These are phyloP conservation scores for Neosilurus mollespiculum DNA, from an alignment of 2,797 vertebrate genomes.

Conservation along the genomic window DNA sequence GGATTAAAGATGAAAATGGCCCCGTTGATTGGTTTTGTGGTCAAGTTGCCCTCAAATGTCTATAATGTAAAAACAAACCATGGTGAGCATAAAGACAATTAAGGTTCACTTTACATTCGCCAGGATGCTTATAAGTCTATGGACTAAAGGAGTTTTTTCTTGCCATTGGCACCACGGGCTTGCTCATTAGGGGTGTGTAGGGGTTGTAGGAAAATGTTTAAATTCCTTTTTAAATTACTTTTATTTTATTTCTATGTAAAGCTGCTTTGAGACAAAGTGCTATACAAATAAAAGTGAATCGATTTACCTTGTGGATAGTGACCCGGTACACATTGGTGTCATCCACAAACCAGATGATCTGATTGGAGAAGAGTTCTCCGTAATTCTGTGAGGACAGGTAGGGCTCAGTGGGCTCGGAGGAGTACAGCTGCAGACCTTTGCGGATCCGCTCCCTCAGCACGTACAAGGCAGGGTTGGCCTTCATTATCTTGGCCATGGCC, in stretches of 20 bases:
- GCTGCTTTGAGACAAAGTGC: no score
- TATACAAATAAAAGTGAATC: no score
- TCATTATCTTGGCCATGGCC: slow-evolving; percentile 99
- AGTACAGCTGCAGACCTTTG: slow-evolving; percentile 97
- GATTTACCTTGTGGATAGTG: slow-evolving; percentile 95
- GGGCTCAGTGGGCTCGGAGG: slow-evolving; percentile 96
- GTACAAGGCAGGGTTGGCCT: slow-evolving; percentile 96
- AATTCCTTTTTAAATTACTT: no score
- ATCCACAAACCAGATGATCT: slow-evolving; percentile 99
- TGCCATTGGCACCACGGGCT: no score
- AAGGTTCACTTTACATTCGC: background rate
- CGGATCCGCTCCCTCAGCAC: slow-evolving; percentile 96
- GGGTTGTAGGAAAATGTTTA: no score
- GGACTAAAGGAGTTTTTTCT: background rate
- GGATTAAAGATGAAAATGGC: slow-evolving; percentile 99
- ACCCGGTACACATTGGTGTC: slow-evolving; percentile 99
- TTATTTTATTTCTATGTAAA: no score
- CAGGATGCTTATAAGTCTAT: background rate
- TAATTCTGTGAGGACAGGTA: slow-evolving; percentile 99
- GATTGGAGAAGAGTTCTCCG: slow-evolving; percentile 98
- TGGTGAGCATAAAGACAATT: background rate
- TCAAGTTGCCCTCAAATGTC: slow-evolving; percentile 99
- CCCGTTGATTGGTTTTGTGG: slow-evolving; percentile 98
- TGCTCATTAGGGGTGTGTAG: no score
- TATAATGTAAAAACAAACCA: slow-evolving; percentile 53